Evolutionary conservation across 2,113 vertebrate genomes (phyloP).

Genomic region (Macquaria ambigua): DNA sequence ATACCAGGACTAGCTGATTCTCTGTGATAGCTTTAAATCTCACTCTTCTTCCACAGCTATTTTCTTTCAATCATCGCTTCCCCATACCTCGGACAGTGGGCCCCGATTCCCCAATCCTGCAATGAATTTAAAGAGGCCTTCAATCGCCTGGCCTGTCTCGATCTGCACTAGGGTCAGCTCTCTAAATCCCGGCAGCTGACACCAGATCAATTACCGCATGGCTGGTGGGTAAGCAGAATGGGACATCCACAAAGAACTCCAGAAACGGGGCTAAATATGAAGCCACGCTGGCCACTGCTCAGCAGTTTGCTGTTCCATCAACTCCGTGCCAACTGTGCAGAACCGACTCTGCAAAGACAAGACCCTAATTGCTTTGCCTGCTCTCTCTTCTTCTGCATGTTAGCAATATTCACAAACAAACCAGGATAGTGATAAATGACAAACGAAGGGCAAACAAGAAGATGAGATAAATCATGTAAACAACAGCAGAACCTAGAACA

Average conservation of each 20-base stretch:
- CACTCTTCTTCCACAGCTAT: slow-evolving; percentile 23
- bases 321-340: slow-evolving; percentile 47
- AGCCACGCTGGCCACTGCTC: slow-evolving; percentile 45
- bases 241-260: slow-evolving; percentile 66
- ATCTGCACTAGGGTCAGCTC: slow-evolving; percentile 74
- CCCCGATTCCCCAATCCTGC: slow-evolving; percentile 49
- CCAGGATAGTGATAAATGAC: slow-evolving; percentile 14
- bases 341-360: slow-evolving; percentile 42
- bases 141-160: slow-evolving; percentile 66
- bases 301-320: slow-evolving; percentile 63
- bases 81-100: slow-evolving; percentile 45
- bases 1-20: slow-evolving; percentile 35
- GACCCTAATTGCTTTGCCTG: slow-evolving; percentile 51
- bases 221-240: slow-evolving; percentile 76
- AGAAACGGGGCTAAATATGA: slow-evolving; percentile 71
- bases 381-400: slow-evolving; percentile 13
- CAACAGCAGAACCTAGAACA: neutral
- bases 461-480: neutral
- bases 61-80: slow-evolving; percentile 59
- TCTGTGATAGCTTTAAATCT: slow-evolving; percentile 52
- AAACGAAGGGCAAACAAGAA: neutral
- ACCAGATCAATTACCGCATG: slow-evolving; percentile 79
- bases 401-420: slow-evolving; percentile 42
- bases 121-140: slow-evolving; percentile 76
- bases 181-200: slow-evolving; percentile 79